Conservation (phyloP, 2,113 vertebrate genomes). For the Piprites chloris region DNA sequence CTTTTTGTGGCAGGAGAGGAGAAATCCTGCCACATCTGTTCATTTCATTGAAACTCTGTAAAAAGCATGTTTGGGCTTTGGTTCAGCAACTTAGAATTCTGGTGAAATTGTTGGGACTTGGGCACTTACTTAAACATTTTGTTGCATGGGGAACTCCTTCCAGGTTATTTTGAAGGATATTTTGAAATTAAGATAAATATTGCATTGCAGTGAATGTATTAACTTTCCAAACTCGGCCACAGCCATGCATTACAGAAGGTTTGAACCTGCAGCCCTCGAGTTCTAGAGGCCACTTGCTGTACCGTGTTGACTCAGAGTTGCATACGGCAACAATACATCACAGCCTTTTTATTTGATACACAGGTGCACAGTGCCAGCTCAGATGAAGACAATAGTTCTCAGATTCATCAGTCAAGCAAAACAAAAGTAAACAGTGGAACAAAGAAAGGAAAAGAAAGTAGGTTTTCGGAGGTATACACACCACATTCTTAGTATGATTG, state of each 20-base stretch:
- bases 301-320: not conserved
- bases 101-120: not conserved
- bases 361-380: constrained; percentile 31
- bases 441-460: constrained; percentile 61
- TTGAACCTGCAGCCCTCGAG: not conserved
- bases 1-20: not conserved
- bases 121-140: not conserved
- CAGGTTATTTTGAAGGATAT: not conserved
- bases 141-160: not conserved
- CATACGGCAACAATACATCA: not conserved
- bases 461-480: constrained; percentile 7
- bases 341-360: constrained; percentile 21
- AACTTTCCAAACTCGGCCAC: not conserved
- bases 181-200: not conserved
- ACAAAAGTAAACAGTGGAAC: constrained; percentile 36
- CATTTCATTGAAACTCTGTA: not conserved
- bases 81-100: not conserved
- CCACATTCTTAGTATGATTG: not conserved
- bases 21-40: not conserved
- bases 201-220: not conserved
- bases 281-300: not conserved
- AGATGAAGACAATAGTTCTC: constrained; percentile 52
- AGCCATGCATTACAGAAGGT: not conserved
- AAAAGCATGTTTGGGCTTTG: not conserved
- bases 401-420: constrained; percentile 18